phyloP scores from a whole-genome alignment of 2,888 invertebrate species.

The Cloeon dipterum region DNA sequence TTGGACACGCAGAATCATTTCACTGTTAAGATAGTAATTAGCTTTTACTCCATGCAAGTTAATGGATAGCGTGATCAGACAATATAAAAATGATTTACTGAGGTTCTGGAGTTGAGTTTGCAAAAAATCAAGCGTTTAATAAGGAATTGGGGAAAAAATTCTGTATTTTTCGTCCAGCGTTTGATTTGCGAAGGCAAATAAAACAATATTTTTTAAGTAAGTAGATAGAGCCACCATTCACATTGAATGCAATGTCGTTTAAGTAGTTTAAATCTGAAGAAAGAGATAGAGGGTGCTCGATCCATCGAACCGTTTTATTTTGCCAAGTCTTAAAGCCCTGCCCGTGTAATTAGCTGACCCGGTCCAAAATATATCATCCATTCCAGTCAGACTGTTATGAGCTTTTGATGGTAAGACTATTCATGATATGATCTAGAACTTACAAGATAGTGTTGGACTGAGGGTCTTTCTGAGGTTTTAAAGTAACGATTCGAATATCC shows the following conservation, averaged over 20 bases:
- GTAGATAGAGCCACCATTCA: slow-evolving; percentile 30
- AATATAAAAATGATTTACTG: no score
- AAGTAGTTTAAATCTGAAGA: no score
- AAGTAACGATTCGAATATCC: no score
- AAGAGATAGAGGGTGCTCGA: background rate
- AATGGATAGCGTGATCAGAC: no score
- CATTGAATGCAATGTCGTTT: slow-evolving; percentile 41
- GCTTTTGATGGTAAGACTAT: no score
- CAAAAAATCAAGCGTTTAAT: background rate
- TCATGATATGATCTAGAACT: no score
- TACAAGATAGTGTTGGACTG: no score
- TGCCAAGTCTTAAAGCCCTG: background rate
- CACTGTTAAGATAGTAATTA: background rate
- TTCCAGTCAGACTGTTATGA: no score
- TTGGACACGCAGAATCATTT: background rate
- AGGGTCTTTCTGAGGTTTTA: no score
- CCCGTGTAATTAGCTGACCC: background rate
- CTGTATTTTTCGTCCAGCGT: background rate
- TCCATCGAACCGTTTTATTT: background rate
- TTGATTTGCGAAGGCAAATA: background rate
- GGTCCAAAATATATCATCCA: background rate
- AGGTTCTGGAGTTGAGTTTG: background rate
- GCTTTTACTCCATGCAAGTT: background rate
- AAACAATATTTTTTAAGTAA: background rate
- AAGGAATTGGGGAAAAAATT: background rate